A percentile compares a stretch with the other conserved stretches of the same genome.
phyloP scores from a whole-genome alignment of 1,140 invertebrate species.

The Micrasema longulum region DNA sequence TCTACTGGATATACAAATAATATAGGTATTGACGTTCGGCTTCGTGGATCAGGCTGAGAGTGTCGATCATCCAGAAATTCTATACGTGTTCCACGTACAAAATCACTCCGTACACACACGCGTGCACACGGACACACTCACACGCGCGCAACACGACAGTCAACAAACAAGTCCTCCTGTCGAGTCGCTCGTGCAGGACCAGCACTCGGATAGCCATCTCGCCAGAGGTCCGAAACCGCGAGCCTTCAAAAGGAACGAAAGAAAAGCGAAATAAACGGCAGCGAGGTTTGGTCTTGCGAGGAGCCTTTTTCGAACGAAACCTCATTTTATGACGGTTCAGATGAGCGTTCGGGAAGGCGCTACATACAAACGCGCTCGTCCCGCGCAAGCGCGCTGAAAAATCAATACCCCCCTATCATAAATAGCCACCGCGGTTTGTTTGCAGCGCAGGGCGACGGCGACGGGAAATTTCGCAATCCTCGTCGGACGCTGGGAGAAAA shows the following conservation, averaged over 20 bases:
- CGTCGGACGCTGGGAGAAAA: slow-evolving; percentile 26
- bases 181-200: slow-evolving; percentile 1
- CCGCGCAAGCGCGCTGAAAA: slow-evolving; percentile 25
- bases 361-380: neutral
- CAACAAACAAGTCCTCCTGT: slow-evolving; percentile 27
- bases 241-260: neutral
- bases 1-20: no score
- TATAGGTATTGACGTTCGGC: slow-evolving; percentile 7
- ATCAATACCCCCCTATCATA: slow-evolving; percentile 39
- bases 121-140: slow-evolving; percentile 3
- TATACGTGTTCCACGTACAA: slow-evolving; percentile 18
- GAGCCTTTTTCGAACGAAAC: no score
- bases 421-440: slow-evolving; percentile 25
- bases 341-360: neutral
- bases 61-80: slow-evolving; percentile 28
- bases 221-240: slow-evolving; percentile 19
- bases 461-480: neutral
- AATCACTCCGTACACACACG: slow-evolving; percentile 6
- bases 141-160: slow-evolving; percentile 9
- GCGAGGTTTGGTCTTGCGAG: no score
- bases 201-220: slow-evolving; percentile 12
- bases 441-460: slow-evolving; percentile 10
- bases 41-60: slow-evolving; percentile 11
- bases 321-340: no score
- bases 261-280: no score